Base-by-base conservation (phyloP, 2,888 invertebrate species). In the Xanthorhoe designata region DNA sequence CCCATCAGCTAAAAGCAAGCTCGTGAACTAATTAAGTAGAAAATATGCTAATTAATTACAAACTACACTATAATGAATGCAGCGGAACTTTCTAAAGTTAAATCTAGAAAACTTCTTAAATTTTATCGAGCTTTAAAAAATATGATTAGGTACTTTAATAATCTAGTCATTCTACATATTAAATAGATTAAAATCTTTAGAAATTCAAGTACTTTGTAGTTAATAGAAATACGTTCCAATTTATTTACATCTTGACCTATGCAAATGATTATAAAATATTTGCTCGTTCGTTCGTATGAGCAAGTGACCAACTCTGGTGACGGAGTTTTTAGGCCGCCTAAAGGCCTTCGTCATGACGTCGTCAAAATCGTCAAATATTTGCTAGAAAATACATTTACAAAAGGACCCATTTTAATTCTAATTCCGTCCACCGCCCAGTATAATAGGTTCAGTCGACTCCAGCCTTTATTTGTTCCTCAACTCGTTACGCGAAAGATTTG, bases 401-500 rank as follows among this genome's bases (percentile, higher is more conserved):
- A 24, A 24, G 24, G 2, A 24, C 15, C 45, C 8, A 4, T 13
- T 13, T 5, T 2, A 1, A 38, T 5, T 53, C 65, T 69, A 6
- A 67, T 18, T 72, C 51, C 66, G 35, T 56, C 57, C 64, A 57
- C 53, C 47, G 58, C 45, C 65, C 56, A 56, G 82, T 80, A 82
- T 90, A 90, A 91, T 88, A 90, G 90, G 84, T 87, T 86, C 79
- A 72, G 68, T 71, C 73, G 67, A 72, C 67, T 61, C 42, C 70
- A 71, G 72, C 82, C 82, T 88, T 89, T 90, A 90, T 91, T 91
- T 91, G 90, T 91, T 90, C 86, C 78, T 68, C 85, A 90, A 91
- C 91, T 90, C 91, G 91, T 91, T 92, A 87, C 83, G 77, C 66
- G 74, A 81, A 89, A 92, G 92, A 92, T 92, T 91, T 86, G 82